Base-by-base conservation (phyloP, 2,888 invertebrate genomes). In the Aspidiotus rigidus region DNA sequence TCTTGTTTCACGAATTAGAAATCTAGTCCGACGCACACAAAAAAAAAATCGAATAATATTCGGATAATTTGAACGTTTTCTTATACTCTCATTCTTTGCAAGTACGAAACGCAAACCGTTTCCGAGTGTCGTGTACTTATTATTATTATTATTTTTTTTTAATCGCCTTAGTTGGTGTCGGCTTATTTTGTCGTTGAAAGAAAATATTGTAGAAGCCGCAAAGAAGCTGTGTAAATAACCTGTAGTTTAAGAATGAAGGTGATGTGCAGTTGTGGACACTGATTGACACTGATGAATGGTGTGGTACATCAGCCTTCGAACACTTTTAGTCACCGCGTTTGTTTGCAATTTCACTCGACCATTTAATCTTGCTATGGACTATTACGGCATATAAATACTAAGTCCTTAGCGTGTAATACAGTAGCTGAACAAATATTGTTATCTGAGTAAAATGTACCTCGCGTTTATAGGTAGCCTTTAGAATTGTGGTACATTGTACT, bases 271-370 rank as follows among this genome's bases (percentile, higher is more conserved):
- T 28, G 28, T 49, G 49, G 49, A 49, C 49, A 49, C 49, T 49
- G 49, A 49, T 49, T 49, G 49, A 49, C 49, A 49, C 49, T 49
- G 49, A 49, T 49, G 49, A 49, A 49, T 49, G 49, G 28, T 28
- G 28, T 28, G 28, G 49, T 49, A 49, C 49, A 13, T 13, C 49
- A 11, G 49, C 49, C 49, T 49, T 49, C 49, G n/a, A 49, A 49
- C 49, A 49, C 11, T 49, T 49, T n/a, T 49, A 49, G 49, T n/a
- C 49, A n/a, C 49, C n/a, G n/a, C 49, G n/a, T 49, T 49, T 49
- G 11, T 49, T 49, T 49, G 11, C n/a, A 49, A 11, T 49, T 49
- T 49, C n/a, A 49, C 49, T 11, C 10, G n/a, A n/a, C 49, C 49
- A n/a, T 49, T 49, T 49, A 11, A 49, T n/a, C 49, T n/a, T 49